Evolutionary conservation across 1,140 invertebrate genomes (phyloP).

Genomic region (Drosophila pruinosa): DNA sequence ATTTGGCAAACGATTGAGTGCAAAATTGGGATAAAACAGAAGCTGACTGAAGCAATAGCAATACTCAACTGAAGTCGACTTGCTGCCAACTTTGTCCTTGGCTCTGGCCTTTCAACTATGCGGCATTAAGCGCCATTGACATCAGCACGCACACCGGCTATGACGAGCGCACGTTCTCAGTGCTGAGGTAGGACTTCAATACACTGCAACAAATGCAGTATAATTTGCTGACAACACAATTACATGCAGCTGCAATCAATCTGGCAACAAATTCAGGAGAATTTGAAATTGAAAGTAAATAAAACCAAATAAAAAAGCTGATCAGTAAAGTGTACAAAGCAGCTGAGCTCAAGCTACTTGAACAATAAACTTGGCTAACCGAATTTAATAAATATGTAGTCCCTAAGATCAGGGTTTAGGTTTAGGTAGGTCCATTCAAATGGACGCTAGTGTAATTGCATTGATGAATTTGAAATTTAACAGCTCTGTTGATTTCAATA

Average conservation of each 20-base stretch:
- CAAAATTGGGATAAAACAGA: constrained; percentile 5
- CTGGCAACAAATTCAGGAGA: no score
- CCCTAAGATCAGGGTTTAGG: no score
- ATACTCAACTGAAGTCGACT: constrained; percentile 23
- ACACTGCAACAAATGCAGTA: neutral
- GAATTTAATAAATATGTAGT: no score
- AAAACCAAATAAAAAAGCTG: no score
- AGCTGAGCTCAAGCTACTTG: no score
- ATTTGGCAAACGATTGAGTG: constrained; percentile 67
- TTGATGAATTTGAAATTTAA: no score
- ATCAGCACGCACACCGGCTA: constrained; percentile 53
- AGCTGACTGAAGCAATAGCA: neutral
- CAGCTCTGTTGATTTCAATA: no score
- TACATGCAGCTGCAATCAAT: neutral
- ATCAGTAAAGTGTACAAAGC: no score
- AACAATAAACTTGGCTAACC: no score
- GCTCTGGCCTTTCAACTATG: constrained; percentile 50
- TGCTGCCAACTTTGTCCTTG: constrained; percentile 45
- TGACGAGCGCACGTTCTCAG: constrained; percentile 5
- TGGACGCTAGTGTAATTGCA: no score
- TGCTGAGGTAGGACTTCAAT: neutral
- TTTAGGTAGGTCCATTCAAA: no score
- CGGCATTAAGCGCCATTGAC: constrained; percentile 63
- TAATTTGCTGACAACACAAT: neutral
- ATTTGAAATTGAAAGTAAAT: no score